These are phyloP conservation scores for Archivesica marissinica DNA, from an alignment of 1,140 invertebrate genomes.

Conservation along the genomic window DNA sequence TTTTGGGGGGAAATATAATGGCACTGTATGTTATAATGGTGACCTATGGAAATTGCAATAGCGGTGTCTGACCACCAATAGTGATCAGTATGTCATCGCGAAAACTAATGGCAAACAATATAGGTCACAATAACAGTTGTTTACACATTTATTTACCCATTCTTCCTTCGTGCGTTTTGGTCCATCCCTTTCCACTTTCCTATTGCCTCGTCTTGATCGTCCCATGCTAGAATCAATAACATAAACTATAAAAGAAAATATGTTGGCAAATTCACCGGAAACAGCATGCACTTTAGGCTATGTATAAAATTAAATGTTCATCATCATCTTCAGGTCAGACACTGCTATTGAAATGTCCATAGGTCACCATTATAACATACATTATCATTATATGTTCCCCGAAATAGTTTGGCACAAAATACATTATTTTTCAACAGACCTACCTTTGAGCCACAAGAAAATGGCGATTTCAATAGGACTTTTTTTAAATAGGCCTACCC, in stretches of 20 bases:
- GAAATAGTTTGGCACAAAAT: too few species aligned
- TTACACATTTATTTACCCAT: conserved; percentile 33
- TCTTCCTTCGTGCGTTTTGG: conserved; percentile 39
- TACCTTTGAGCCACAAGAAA: too few species aligned
- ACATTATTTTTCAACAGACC: too few species aligned
- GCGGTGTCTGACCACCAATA: neutral
- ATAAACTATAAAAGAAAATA: neutral
- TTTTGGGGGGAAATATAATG: neutral
- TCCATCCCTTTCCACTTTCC: neutral
- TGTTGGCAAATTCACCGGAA: neutral
- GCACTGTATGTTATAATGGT: neutral
- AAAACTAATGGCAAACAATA: neutral
- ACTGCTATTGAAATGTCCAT: too few species aligned
- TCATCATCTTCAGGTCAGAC: too few species aligned
- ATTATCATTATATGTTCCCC: too few species aligned
- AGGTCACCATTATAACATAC: too few species aligned
- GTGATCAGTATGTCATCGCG: neutral
- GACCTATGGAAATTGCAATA: neutral
- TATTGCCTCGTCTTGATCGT: neutral
- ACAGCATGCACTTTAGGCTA: too few species aligned
- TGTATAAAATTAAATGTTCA: too few species aligned
- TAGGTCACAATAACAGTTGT: neutral
- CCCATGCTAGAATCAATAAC: neutral
- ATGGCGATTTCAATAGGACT: too few species aligned
- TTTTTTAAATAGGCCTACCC: too few species aligned